These are phyloP conservation scores for Exocentrus adspersus DNA, from an alignment of 2,888 invertebrate genomes.

Conservation along the genomic window DNA sequence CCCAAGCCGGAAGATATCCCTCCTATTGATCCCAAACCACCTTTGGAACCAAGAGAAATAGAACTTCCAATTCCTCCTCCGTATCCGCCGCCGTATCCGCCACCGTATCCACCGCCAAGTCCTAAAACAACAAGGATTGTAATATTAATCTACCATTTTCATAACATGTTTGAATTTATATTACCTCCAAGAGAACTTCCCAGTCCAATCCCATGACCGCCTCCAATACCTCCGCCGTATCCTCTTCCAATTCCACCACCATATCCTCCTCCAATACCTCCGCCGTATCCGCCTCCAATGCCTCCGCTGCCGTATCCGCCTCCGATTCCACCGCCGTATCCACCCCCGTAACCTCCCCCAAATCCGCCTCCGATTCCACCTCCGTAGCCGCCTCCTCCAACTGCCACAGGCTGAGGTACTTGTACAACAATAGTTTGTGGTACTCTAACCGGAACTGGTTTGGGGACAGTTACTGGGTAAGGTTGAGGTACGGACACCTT, in stretches of 20 bases:
- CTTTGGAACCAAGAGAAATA: not conserved
- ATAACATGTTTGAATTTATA: too few species aligned
- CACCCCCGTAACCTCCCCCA: constrained; percentile 34
- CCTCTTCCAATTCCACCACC: constrained; percentile 24
- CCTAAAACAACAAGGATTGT: not conserved
- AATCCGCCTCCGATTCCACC: constrained; percentile 37
- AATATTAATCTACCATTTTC: too few species aligned
- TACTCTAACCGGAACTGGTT: constrained; percentile 64
- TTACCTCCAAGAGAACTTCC: constrained; percentile 8
- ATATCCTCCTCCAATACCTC: not conserved
- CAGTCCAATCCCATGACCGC: constrained; percentile 18
- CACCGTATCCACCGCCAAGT: not conserved
- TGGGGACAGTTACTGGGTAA: constrained; percentile 67
- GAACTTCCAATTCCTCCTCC: not conserved
- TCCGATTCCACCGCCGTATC: constrained; percentile 35
- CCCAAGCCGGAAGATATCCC: not conserved
- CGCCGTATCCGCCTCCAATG: constrained; percentile 30
- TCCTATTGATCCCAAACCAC: not conserved
- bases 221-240: constrained; percentile 21
- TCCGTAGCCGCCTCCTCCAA: constrained; percentile 50
- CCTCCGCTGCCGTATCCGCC: constrained; percentile 27
- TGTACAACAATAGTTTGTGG: constrained; percentile 52
- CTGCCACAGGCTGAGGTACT: constrained; percentile 47
- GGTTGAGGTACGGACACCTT: constrained; percentile 66
- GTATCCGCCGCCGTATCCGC: constrained; percentile 15